phyloP scores from a whole-genome alignment of 2,888 invertebrate species.

The Drosophila anceps region DNA sequence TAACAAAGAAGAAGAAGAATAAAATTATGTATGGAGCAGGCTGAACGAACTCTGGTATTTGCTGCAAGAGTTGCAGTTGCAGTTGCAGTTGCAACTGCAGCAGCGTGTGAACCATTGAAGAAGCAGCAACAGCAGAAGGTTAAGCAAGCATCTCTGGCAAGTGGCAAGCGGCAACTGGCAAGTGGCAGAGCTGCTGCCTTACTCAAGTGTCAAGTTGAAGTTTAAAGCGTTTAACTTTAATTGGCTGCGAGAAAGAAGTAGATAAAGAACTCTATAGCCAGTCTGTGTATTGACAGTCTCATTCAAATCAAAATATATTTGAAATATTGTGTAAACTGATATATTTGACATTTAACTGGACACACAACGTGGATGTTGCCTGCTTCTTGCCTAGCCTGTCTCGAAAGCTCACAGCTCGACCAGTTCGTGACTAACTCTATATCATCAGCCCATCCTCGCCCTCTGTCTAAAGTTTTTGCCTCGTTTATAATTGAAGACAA shows the following conservation, averaged over 20 bases:
- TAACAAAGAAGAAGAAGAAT: not conserved
- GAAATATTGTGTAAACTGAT: conserved; percentile 21
- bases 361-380: conserved; percentile 28
- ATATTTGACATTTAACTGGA: conserved; percentile 70
- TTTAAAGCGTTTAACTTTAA: conserved; percentile 65
- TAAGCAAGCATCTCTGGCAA: conserved; percentile 51
- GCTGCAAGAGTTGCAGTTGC: conserved; percentile 28
- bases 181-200: conserved; percentile 10
- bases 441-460: conserved; percentile 8
- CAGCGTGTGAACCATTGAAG: conserved; percentile 63
- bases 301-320: conserved; percentile 17
- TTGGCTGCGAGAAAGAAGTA: conserved; percentile 42
- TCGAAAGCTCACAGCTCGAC: conserved; percentile 3
- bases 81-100: conserved; percentile 18
- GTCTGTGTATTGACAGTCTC: conserved; percentile 35
- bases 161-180: conserved; percentile 33
- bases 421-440: conserved; percentile 51
- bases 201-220: conserved; percentile 80
- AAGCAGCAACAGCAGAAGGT: conserved; percentile 55
- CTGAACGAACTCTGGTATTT: conserved; percentile 74
- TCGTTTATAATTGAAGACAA: conserved; percentile 68
- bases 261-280: conserved; percentile 6
- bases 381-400: conserved; percentile 19
- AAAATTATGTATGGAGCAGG: conserved; percentile 3
- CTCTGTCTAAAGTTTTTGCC: conserved; percentile 11